A percentile compares a stretch with the other conserved stretches of the same genome.
Evolutionary conservation across 2,113 vertebrate species (phyloP).

Genomic region (Calypte anna): DNA sequence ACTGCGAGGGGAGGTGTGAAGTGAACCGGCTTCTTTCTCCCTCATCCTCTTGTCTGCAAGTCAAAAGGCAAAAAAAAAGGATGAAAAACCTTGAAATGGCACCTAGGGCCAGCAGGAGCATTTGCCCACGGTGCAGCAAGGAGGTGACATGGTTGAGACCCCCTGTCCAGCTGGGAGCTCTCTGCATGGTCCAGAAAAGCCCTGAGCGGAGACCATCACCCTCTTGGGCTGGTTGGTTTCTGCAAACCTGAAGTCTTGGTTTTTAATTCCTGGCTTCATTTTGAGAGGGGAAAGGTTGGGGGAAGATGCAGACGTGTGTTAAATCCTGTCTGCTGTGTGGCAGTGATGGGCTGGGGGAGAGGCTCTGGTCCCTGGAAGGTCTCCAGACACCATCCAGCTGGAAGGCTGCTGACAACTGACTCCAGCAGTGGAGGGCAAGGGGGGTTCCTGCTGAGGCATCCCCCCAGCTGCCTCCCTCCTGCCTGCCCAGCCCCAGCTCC

Average conservation of each 20-base stretch:
- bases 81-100: not conserved
- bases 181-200: not conserved
- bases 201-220: not conserved
- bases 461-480: not conserved
- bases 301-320: not conserved
- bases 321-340: not conserved
- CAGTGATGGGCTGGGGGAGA: constrained; percentile 53
- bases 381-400: constrained; percentile 41
- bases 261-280: not conserved
- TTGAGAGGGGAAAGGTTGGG: not conserved
- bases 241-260: not conserved
- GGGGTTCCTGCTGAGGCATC: not conserved
- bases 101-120: not conserved
- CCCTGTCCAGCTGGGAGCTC: not conserved
- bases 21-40: not conserved
- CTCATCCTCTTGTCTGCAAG: not conserved
- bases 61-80: not conserved
- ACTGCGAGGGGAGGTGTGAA: constrained; percentile 32
- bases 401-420: constrained; percentile 31
- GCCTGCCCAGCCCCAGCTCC: not conserved
- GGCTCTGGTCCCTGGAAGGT: constrained; percentile 42
- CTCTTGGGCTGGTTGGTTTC: not conserved
- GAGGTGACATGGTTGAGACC: not conserved
- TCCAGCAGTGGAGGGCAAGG: not conserved
- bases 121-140: rapidly evolving